A percentile compares a stretch with the other conserved stretches of the same genome.
phyloP scores from a whole-genome alignment of 64 coral and sea anemone species.

The Pachyseris speciosa region DNA sequence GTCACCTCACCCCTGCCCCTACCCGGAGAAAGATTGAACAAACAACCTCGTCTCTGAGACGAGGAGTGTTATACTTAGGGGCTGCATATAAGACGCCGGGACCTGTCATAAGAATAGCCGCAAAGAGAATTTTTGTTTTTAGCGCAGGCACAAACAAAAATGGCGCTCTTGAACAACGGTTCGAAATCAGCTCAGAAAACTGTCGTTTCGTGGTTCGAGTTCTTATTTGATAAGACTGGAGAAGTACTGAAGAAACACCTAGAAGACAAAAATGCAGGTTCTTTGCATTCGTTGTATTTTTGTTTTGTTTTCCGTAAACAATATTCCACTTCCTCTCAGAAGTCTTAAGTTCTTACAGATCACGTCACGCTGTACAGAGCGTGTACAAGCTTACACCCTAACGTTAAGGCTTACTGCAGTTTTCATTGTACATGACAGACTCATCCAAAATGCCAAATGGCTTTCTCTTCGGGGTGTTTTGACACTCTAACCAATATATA shows the following conservation, averaged over 20 bases:
- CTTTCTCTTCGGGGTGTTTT: too few relatives aligned
- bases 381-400: too few relatives aligned
- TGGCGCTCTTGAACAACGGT: background rate
- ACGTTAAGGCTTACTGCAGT: too few relatives aligned
- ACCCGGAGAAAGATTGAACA: background rate
- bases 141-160: background rate
- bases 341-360: too few relatives aligned
- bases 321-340: too few relatives aligned
- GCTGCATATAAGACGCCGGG: background rate
- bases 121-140: background rate
- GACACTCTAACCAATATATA: too few relatives aligned
- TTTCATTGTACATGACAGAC: too few relatives aligned
- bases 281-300: background rate
- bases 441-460: too few relatives aligned
- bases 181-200: background rate
- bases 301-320: background rate
- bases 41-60: background rate
- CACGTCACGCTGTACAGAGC: too few relatives aligned
- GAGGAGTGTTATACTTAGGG: background rate
- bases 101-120: background rate
- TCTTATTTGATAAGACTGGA: constrained; percentile 54
- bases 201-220: constrained; percentile 57
- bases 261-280: constrained; percentile 35
- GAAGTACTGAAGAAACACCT: constrained; percentile 54
- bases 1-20: background rate